Conservation (phyloP, 1,140 invertebrate genomes). For the Tenebrio molitor region DNA sequence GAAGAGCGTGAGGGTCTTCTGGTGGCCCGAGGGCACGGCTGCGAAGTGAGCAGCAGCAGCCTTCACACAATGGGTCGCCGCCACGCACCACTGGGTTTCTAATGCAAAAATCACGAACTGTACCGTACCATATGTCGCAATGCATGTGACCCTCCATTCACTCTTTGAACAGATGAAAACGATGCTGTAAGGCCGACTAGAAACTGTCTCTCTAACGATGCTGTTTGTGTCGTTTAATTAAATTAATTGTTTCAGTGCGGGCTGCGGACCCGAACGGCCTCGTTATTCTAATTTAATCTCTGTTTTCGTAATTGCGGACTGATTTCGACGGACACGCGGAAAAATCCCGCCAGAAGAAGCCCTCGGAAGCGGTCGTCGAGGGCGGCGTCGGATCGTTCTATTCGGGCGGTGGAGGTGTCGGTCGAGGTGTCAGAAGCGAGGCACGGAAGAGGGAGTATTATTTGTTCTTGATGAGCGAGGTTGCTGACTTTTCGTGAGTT, state of each 20-base stretch:
- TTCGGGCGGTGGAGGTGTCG: too few species aligned
- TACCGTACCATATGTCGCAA: conserved; percentile 49
- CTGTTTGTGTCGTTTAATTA: conserved; percentile 57
- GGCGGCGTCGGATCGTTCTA: too few species aligned
- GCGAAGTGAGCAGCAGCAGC: conserved; percentile 41
- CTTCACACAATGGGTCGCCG: conserved; percentile 38
- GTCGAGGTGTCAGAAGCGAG: background rate
- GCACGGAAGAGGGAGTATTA: background rate
- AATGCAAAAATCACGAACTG: conserved; percentile 48
- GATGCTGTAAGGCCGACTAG: conserved; percentile 44
- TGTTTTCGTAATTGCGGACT: conserved; percentile 50
- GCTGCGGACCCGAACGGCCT: conserved; percentile 48
- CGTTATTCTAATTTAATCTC: conserved; percentile 55
- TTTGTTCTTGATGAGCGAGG: conserved; percentile 13
- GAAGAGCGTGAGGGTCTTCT: conserved; percentile 39
- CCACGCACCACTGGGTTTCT: conserved; percentile 39
- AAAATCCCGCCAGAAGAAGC: conserved; percentile 45
- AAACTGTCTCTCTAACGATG: conserved; percentile 51
- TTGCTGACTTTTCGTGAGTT: conserved; percentile 36
- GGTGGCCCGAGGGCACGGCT: conserved; percentile 39
- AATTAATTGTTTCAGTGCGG: conserved; percentile 54
- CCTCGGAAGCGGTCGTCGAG: too few species aligned
- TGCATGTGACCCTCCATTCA: conserved; percentile 41
- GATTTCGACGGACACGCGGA: conserved; percentile 31
- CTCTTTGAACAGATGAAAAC: conserved; percentile 49